Evolutionary conservation across 2,888 invertebrate species (phyloP), one percentile per base, ranked within the genome.

Genomic region (Polia nebulosa): DNA sequence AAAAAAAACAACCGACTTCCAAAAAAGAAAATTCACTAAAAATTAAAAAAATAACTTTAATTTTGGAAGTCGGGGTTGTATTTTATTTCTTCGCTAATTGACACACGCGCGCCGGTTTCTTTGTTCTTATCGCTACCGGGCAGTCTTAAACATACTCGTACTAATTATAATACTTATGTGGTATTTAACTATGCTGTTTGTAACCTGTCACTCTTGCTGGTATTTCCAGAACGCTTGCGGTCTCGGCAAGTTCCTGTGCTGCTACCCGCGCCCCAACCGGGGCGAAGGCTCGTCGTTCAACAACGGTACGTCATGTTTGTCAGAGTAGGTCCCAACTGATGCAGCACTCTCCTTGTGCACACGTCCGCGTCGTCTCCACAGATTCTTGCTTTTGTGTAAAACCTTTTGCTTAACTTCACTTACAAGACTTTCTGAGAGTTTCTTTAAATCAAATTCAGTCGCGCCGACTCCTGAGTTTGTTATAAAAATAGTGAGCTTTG

Each of bases 171-270:
- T 3, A 34, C 34, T 34, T 13, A 17, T 36, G 5, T 13, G 39
- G 39, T 41, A 41, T 41, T 1, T 41, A 34, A 5, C 29, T 39
- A 6, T 39, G 15, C 39, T 6, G 17, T 32, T 22, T 15, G 13
- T 47, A 15, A 15, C 32, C 13, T 56, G 3, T 9, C 29, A 11
- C 11, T 29, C 8, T 15, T 20, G 11, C 5, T 49, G 22, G 49
- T 55, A 15, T 78, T 56, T 25, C 20, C 57, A 97, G 97, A 96
- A 96, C 15, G 96, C 96, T 25, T 97, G 97, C 82, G 96, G 97
- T 36, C 90, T 91, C 0, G 97, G 96, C 11, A 97, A 97, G 87
- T 96, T 95, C 78, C 96, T 97, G 72, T 97, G 97, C 86, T 97
- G 97, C 85, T 97, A 96, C 89, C 96, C 96, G 65, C 89, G 91